These are phyloP conservation scores for Balaenoptera acutorostrata DNA, from an alignment of 2,113 vertebrate species.

Conservation along the genomic window DNA sequence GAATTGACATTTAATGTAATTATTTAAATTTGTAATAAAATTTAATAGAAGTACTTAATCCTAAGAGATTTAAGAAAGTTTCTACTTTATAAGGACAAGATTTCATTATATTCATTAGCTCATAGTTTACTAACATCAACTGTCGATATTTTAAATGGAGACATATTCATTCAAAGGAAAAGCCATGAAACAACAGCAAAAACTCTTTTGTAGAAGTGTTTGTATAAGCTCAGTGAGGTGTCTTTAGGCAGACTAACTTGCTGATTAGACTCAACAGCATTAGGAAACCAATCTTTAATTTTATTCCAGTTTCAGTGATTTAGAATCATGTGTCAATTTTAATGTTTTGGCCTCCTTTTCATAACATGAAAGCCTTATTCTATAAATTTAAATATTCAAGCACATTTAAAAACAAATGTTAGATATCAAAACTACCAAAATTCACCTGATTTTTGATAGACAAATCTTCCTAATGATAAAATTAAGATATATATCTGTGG, in stretches of 20 bases:
- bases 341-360: neutral
- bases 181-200: neutral
- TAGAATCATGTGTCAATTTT: neutral
- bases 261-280: neutral
- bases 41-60: constrained; percentile 17
- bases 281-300: neutral
- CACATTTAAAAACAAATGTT: constrained; percentile 4
- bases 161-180: constrained; percentile 19
- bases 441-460: neutral
- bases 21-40: neutral
- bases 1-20: neutral
- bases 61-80: neutral
- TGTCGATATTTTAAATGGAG: neutral
- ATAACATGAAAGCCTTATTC: neutral
- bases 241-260: neutral
- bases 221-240: neutral
- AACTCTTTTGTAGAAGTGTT: neutral
- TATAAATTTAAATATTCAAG: neutral
- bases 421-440: neutral
- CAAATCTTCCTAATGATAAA: constrained; percentile 5
- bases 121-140: neutral
- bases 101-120: neutral
- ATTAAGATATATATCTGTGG: neutral
- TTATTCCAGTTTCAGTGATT: neutral
- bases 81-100: neutral